Percentiles rank a stretch among this genome's conserved stretches.
phyloP scores from a whole-genome alignment of 2,797 vertebrate species.

The Scolopax bukidnonensis region DNA sequence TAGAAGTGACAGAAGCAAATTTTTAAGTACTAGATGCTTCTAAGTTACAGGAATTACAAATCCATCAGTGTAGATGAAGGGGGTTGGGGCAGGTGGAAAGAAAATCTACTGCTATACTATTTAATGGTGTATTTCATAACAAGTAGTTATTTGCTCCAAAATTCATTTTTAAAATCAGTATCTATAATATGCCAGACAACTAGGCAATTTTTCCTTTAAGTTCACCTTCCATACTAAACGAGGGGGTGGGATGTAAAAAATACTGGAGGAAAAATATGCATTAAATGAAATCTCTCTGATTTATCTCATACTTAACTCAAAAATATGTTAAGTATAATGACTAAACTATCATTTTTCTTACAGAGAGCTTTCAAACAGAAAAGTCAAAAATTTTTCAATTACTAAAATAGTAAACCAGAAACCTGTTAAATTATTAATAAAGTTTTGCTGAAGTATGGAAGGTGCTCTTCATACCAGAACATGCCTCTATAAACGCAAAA shows the following conservation, averaged over 20 bases:
- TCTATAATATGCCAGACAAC: constrained; percentile 38
- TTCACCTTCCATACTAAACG: constrained; percentile 78
- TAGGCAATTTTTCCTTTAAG: constrained; percentile 31
- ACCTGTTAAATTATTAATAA: neutral
- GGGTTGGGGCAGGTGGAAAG: neutral
- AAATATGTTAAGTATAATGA: no score
- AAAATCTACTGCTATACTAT: neutral
- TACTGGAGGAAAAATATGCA: neutral
- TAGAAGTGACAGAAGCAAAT: constrained; percentile 45
- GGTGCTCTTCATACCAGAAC: constrained; percentile 69
- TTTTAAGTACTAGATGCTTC: constrained; percentile 56
- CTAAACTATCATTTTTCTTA: no score
- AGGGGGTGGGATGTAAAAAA: no score
- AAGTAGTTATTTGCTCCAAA: neutral
- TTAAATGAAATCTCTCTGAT: neutral
- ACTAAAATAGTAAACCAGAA: neutral
- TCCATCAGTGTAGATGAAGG: constrained; percentile 8
- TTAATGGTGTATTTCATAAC: neutral
- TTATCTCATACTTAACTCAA: neutral
- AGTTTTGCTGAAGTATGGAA: constrained; percentile 72
- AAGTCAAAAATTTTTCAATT: no score
- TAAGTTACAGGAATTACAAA: constrained; percentile 68
- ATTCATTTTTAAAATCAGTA: constrained; percentile 47
- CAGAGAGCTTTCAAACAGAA: no score
- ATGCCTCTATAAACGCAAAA: constrained; percentile 72